phyloP scores from a whole-genome alignment of 2,113 vertebrate species.

The Poecile atricapillus region DNA sequence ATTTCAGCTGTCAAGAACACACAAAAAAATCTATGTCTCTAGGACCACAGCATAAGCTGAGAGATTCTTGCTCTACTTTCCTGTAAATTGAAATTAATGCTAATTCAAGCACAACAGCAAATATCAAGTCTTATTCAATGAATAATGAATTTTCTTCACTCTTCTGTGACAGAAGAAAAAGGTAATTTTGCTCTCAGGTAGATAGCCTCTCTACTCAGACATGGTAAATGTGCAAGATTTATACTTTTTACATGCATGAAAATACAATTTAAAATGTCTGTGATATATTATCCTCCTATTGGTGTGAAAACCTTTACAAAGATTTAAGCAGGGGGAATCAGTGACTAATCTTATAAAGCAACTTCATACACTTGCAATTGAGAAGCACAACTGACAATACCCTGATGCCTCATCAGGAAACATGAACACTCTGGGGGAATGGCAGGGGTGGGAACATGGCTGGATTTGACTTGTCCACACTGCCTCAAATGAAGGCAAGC shows the following conservation, averaged over 20 bases:
- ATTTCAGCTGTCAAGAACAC: neutral
- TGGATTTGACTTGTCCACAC: neutral
- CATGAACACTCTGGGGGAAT: rapidly evolving
- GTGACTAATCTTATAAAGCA: neutral
- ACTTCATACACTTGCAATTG: neutral
- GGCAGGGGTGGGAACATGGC: neutral
- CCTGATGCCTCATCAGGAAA: neutral
- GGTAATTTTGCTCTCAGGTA: neutral
- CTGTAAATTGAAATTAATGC: neutral
- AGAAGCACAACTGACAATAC: neutral
- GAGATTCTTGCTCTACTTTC: neutral
- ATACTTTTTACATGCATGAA: neutral
- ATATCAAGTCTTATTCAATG: neutral
- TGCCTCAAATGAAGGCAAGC: neutral
- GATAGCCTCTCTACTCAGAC: neutral
- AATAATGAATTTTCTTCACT: neutral
- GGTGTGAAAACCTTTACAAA: neutral
- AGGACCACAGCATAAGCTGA: neutral
- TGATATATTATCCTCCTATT: neutral
- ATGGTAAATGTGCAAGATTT: neutral
- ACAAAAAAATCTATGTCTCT: neutral
- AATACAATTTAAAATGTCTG: neutral
- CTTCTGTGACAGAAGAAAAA: neutral
- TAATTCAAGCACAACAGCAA: neutral
- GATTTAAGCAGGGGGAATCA: neutral